These are phyloP conservation scores for Melitaea athalia DNA, from an alignment of 2,888 invertebrate species.

Conservation along the genomic window DNA sequence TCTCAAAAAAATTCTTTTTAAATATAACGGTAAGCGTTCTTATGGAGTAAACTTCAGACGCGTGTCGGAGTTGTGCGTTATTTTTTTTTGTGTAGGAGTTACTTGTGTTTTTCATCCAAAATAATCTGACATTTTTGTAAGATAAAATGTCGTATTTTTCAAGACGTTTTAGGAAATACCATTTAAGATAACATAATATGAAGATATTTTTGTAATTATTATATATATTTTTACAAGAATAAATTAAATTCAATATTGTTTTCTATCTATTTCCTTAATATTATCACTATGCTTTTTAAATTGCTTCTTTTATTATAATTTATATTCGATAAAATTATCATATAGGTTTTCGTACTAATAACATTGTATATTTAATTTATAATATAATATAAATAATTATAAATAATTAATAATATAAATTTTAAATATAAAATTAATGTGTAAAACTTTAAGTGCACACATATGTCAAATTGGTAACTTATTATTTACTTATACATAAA, in stretches of 20 bases:
- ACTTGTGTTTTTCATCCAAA: no score
- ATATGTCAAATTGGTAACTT: not conserved
- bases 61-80: no score
- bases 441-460: not conserved
- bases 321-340: slow-evolving; percentile 10
- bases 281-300: slow-evolving; percentile 30
- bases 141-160: not conserved
- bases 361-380: not conserved
- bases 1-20: no score
- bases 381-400: slow-evolving; percentile 2
- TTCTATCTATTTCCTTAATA: slow-evolving; percentile 34
- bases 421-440: not conserved
- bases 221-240: slow-evolving; percentile 36
- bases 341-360: not conserved
- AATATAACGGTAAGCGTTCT: no score
- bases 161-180: slow-evolving; percentile 1
- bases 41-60: no score
- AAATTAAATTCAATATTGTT: slow-evolving; percentile 37
- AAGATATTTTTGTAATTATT: slow-evolving; percentile 31
- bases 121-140: not conserved
- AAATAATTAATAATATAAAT: not conserved
- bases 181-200: slow-evolving; percentile 11
- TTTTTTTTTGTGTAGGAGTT: no score
- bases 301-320: slow-evolving; percentile 22
- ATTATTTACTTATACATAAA: not conserved